Evolutionary conservation across 2,888 invertebrate species (phyloP).

Genomic region (Plagodis dolabraria): DNA sequence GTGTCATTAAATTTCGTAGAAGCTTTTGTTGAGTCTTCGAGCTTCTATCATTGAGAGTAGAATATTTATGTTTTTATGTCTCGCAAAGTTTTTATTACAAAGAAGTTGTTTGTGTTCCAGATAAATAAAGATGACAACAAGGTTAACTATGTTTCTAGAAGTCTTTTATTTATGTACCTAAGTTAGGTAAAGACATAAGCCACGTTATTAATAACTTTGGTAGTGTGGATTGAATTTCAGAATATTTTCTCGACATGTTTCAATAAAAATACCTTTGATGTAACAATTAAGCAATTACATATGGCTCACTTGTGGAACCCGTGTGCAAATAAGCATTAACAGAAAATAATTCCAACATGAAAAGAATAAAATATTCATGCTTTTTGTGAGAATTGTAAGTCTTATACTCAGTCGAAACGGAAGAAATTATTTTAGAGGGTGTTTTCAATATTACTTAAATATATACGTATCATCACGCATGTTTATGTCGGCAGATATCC

Average conservation of each 20-base stretch:
- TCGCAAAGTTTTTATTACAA: conserved; percentile 11
- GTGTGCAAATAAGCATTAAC: not conserved
- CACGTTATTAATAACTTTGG: not conserved
- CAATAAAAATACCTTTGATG: too few relatives aligned
- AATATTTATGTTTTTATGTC: conserved; percentile 12
- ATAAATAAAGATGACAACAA: conserved; percentile 10
- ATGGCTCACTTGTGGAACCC: too few relatives aligned
- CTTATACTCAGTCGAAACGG: too few relatives aligned
- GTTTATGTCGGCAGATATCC: too few relatives aligned
- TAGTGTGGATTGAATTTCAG: not conserved
- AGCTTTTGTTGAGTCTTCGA: not conserved
- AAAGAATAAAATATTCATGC: not conserved
- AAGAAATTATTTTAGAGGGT: too few relatives aligned
- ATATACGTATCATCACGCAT: too few relatives aligned
- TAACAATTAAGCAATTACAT: too few relatives aligned
- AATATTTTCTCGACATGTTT: too few relatives aligned
- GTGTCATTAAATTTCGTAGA: conserved; percentile 4
- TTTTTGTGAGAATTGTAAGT: too few relatives aligned
- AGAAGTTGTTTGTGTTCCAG: conserved; percentile 7
- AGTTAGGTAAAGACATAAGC: not conserved
- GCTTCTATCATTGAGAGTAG: not conserved
- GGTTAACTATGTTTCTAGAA: conserved; percentile 1
- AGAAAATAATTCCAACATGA: not conserved
- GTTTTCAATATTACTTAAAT: too few relatives aligned
- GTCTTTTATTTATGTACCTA: conserved; percentile 4